These are phyloP conservation scores for Trachelus tabidus DNA, from an alignment of 2,888 invertebrate genomes.

Conservation along the genomic window DNA sequence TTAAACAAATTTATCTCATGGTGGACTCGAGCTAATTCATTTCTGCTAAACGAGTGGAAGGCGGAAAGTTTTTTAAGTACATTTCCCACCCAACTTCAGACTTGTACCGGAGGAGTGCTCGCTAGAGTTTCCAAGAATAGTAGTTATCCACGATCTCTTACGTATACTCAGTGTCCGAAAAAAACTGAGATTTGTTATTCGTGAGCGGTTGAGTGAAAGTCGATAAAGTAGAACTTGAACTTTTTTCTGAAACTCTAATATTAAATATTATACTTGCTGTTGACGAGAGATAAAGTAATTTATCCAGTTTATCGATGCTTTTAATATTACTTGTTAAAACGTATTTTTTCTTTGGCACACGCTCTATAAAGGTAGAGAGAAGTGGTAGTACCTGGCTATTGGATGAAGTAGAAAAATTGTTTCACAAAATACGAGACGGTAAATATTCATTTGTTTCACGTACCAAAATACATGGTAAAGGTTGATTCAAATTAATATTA, in stretches of 20 bases:
- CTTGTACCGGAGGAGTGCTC: constrained; percentile 9
- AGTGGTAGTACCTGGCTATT: too few relatives aligned
- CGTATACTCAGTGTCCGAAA: constrained; percentile 40
- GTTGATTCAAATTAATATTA: too few relatives aligned
- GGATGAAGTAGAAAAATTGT: too few relatives aligned
- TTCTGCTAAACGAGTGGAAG: constrained; percentile 57
- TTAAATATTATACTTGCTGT: neutral
- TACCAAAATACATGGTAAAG: too few relatives aligned
- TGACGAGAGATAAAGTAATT: neutral
- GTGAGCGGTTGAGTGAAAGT: constrained; percentile 15
- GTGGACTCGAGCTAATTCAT: constrained; percentile 52
- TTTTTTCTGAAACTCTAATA: neutral
- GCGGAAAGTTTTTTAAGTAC: constrained; percentile 56
- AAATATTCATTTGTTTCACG: too few relatives aligned
- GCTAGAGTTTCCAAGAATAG: constrained; percentile 41
- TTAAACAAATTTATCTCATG: constrained; percentile 55
- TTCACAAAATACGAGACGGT: too few relatives aligned
- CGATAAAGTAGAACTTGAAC: neutral
- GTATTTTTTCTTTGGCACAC: neutral
- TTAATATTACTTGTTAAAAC: neutral
- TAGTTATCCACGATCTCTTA: constrained; percentile 47
- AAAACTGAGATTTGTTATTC: constrained; percentile 21
- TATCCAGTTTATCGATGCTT: neutral
- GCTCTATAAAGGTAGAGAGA: neutral
- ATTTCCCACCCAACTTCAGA: constrained; percentile 25